Evolutionary conservation across 2,113 vertebrate species (phyloP).

Genomic region (Neodon shergylaensis): DNA sequence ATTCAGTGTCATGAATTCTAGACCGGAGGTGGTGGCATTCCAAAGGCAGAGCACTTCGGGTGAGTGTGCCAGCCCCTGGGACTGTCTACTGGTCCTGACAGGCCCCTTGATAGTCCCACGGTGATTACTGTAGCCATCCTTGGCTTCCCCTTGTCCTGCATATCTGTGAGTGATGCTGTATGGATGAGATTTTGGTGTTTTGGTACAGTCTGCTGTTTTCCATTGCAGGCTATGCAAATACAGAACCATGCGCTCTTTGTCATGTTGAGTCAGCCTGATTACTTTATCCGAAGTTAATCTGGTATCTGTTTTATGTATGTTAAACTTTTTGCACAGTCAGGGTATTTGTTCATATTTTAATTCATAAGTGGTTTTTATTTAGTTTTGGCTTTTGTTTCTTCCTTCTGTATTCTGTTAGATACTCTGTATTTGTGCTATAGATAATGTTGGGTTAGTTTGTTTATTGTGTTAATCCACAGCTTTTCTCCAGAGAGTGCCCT

Average conservation of each 20-base stretch:
- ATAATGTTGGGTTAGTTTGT: background rate
- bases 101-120: background rate
- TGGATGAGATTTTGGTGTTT: slow-evolving; percentile 1
- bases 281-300: background rate
- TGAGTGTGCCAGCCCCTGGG: background rate
- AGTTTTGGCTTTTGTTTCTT: background rate
- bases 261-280: background rate
- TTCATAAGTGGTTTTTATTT: background rate
- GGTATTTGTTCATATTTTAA: slow-evolving; percentile 18
- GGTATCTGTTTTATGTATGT: background rate
- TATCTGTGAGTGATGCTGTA: background rate
- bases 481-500: slow-evolving; percentile 9
- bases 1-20: background rate
- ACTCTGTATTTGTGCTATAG: background rate
- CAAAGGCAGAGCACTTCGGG: background rate
- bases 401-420: background rate
- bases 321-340: background rate
- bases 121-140: background rate
- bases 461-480: slow-evolving; percentile 19
- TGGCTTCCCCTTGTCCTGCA: background rate
- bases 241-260: background rate
- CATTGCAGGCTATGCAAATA: background rate
- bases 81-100: background rate
- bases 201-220: background rate
- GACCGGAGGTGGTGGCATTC: background rate